Percentiles rank a stretch among this genome's conserved stretches.
Conservation (phyloP, 2,797 vertebrate genomes). For the Scolopax rusticola region DNA sequence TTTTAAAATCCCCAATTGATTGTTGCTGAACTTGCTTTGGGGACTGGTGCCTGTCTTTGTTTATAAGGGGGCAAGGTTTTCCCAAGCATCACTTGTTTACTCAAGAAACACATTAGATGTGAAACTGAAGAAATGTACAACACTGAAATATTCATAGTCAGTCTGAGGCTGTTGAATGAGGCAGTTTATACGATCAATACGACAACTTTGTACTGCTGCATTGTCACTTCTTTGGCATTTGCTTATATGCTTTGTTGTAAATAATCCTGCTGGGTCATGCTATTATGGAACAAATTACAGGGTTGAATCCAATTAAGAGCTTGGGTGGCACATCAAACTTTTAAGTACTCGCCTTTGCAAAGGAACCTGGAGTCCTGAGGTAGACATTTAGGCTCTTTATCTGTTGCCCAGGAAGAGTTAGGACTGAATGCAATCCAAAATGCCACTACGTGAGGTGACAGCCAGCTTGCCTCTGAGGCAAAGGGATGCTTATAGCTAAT, state of each 20-base stretch:
- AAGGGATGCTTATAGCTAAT: not conserved
- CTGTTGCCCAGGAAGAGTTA: not conserved
- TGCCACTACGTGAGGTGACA: not conserved
- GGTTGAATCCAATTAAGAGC: not conserved
- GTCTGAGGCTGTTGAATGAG: constrained; percentile 36
- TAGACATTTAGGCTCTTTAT: not conserved
- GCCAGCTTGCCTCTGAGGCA: not conserved
- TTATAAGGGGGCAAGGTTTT: not conserved
- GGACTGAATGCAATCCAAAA: not conserved
- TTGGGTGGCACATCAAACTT: not conserved
- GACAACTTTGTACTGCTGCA: not conserved
- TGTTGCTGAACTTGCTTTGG: not conserved
- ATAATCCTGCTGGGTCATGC: constrained; percentile 47
- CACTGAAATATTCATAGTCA: constrained; percentile 60
- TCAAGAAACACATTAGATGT: constrained; percentile 56
- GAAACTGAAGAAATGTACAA: not conserved
- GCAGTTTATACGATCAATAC: constrained; percentile 56
- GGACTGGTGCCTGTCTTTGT: not conserved
- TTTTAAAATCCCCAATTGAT: not conserved
- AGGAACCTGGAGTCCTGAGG: not conserved
- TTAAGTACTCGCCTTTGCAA: not conserved
- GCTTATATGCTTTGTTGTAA: constrained; percentile 39
- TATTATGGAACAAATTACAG: not conserved
- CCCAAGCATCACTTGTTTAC: constrained; percentile 39
- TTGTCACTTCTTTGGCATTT: constrained; percentile 32